A percentile compares a stretch with the other conserved stretches of the same genome.
Conservation (phyloP, 2,888 invertebrate species). For the Meganola albula region DNA sequence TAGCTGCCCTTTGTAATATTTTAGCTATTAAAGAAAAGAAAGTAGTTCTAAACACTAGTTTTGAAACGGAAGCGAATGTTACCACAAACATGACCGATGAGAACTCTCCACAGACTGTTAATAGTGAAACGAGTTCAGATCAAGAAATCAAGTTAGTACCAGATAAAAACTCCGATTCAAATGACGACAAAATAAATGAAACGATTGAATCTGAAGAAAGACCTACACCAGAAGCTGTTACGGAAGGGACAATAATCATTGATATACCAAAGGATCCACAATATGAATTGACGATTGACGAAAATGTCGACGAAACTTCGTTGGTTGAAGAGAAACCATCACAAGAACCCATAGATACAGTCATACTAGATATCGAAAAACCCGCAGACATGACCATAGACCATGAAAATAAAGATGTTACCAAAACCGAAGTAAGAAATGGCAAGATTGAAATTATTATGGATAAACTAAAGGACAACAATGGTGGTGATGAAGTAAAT, state of each 20-base stretch:
- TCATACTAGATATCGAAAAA: slow-evolving; percentile 39
- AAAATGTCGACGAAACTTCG: slow-evolving; percentile 43
- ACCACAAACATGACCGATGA: slow-evolving; percentile 66
- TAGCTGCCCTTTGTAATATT: slow-evolving; percentile 88
- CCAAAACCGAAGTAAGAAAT: slow-evolving; percentile 46
- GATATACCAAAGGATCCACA: slow-evolving; percentile 48
- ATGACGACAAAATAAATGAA: slow-evolving; percentile 53
- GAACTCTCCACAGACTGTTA: slow-evolving; percentile 47
- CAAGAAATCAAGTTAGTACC: slow-evolving; percentile 54
- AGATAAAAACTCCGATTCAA: slow-evolving; percentile 48
- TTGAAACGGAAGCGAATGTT: slow-evolving; percentile 69
- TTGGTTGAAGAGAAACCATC: slow-evolving; percentile 40
- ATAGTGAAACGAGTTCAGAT: slow-evolving; percentile 53
- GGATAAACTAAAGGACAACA: slow-evolving; percentile 54
- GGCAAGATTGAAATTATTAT: slow-evolving; percentile 40
- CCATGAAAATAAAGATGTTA: slow-evolving; percentile 42
- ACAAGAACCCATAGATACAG: slow-evolving; percentile 36
- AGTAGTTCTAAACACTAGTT: slow-evolving; percentile 81
- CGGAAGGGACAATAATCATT: slow-evolving; percentile 37
- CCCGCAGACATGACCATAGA: slow-evolving; percentile 35
- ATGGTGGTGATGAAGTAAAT: slow-evolving; percentile 44
- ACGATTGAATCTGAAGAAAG: slow-evolving; percentile 49
- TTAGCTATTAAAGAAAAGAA: slow-evolving; percentile 82
- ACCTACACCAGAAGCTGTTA: slow-evolving; percentile 36
- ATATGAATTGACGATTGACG: slow-evolving; percentile 37